Conservation (phyloP, 2,797 vertebrate species). For the Falco biarmicus region DNA sequence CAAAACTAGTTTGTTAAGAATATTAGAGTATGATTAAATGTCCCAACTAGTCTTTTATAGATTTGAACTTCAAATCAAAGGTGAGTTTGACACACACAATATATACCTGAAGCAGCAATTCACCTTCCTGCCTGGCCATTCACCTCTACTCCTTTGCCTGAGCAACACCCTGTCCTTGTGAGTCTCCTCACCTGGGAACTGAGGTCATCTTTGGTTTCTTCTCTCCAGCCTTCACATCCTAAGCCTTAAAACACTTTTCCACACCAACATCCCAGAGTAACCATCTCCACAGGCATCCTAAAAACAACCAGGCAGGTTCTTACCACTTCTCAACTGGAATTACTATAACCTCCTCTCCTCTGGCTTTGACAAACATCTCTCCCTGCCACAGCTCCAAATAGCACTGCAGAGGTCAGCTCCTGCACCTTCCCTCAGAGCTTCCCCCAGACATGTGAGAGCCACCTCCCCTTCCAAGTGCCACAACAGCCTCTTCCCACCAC, state of each 20-base stretch:
- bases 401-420: not conserved
- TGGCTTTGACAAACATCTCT: not conserved
- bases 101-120: not conserved
- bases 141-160: not conserved
- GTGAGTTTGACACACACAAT: not conserved
- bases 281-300: not conserved
- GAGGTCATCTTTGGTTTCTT: not conserved
- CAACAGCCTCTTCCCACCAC: not conserved
- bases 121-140: not conserved
- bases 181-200: not conserved
- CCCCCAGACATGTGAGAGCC: not conserved
- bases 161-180: not conserved
- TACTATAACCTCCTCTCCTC: not conserved
- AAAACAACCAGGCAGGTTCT: not conserved
- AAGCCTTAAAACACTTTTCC: not conserved
- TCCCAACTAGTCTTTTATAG: not conserved
- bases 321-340: not conserved
- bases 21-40: constrained; percentile 17
- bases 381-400: not conserved
- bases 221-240: not conserved
- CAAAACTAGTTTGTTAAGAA: not conserved
- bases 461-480: not conserved
- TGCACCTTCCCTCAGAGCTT: not conserved
- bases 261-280: not conserved
- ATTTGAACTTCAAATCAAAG: constrained; percentile 25